These are phyloP conservation scores for Abrostola tripartita DNA, from an alignment of 2,888 invertebrate genomes.

Conservation along the genomic window DNA sequence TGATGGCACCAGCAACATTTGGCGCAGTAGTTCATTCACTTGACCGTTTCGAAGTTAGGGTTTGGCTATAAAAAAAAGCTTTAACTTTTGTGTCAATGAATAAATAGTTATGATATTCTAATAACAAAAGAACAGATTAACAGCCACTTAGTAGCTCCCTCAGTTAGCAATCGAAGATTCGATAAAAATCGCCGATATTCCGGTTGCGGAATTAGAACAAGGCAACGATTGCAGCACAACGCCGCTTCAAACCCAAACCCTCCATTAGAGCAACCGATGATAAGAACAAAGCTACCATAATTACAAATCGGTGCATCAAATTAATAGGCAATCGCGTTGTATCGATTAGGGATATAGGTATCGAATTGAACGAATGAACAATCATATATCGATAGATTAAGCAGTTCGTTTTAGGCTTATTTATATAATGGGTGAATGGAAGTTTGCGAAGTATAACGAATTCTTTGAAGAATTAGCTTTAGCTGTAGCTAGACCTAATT, in stretches of 20 bases:
- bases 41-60: too few relatives aligned
- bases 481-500: too few relatives aligned
- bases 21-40: too few relatives aligned
- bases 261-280: conserved; percentile 71
- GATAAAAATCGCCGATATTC: conserved; percentile 69
- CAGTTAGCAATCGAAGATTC: conserved; percentile 60
- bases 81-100: too few relatives aligned
- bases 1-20: too few relatives aligned
- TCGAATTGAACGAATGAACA: conserved; percentile 32
- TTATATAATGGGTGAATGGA: conserved; percentile 4
- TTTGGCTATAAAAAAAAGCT: too few relatives aligned
- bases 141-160: conserved; percentile 27
- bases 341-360: conserved; percentile 28
- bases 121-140: conserved; percentile 1
- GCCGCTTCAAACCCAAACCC: conserved; percentile 60
- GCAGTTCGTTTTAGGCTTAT: background rate
- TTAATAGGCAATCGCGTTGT: conserved; percentile 44
- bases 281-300: conserved; percentile 73
- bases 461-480: too few relatives aligned
- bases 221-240: conserved; percentile 65
- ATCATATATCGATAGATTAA: conserved; percentile 8
- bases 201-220: conserved; percentile 71
- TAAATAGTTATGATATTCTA: too few relatives aligned
- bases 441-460: background rate
- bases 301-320: conserved; percentile 66